A percentile compares a stretch with the other conserved stretches of the same genome.
Evolutionary conservation across 2,797 vertebrate species (phyloP).

Genomic region (Kryptolebias ocellatus): DNA sequence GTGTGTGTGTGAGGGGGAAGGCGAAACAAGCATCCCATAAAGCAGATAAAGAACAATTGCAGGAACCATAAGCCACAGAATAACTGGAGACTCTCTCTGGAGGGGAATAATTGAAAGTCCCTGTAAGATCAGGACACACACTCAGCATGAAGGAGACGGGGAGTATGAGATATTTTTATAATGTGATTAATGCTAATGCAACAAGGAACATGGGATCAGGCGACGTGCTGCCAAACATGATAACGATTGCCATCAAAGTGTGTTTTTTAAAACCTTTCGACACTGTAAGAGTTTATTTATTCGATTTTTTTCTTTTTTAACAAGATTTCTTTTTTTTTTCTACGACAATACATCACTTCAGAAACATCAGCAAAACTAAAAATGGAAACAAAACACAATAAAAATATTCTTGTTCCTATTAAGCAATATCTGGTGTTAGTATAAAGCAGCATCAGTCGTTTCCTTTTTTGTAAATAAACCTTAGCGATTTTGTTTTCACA

Average conservation of each 20-base stretch:
- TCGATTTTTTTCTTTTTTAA: neutral
- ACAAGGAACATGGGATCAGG: constrained; percentile 57
- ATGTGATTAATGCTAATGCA: constrained; percentile 72
- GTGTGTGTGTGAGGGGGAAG: constrained; percentile 40
- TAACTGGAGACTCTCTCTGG: constrained; percentile 82
- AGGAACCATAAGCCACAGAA: constrained; percentile 87
- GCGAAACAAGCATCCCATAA: constrained; percentile 83
- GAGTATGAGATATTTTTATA: constrained; percentile 67
- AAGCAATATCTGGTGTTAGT: neutral
- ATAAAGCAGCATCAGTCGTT: neutral
- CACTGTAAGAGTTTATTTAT: constrained; percentile 12
- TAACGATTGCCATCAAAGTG: constrained; percentile 29
- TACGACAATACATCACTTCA: constrained; percentile 9
- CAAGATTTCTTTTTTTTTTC: constrained; percentile 6
- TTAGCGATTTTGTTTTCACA: too few species aligned
- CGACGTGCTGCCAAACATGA: constrained; percentile 54
- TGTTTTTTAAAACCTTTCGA: constrained; percentile 32
- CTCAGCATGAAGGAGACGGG: constrained; percentile 67
- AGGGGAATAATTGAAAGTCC: constrained; percentile 83
- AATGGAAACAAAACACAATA: neutral
- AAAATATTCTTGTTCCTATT: neutral
- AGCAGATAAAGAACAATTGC: constrained; percentile 93
- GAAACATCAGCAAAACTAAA: constrained; percentile 16
- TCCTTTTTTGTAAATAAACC: too few species aligned
- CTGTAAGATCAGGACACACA: constrained; percentile 67